A percentile compares a stretch with the other conserved stretches of the same genome.
Evolutionary conservation across 2,113 vertebrate species (phyloP).

Genomic region (Varanus komodoensis): DNA sequence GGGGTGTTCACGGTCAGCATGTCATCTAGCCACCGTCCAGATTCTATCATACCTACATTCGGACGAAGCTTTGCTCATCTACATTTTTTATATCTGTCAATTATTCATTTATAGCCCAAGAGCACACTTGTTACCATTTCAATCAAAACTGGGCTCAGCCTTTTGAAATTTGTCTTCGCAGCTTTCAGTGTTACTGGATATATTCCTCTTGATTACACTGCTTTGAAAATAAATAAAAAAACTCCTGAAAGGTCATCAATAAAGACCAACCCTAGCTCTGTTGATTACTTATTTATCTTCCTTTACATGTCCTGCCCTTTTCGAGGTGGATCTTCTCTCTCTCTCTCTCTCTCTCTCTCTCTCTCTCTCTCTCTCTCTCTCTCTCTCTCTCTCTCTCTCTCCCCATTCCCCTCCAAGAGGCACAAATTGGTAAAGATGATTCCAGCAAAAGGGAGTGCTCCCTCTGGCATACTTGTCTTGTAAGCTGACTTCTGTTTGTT

Average conservation of each 20-base stretch:
- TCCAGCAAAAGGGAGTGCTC: conserved; percentile 6
- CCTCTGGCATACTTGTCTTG: conserved; percentile 25
- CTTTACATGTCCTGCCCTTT: conserved; percentile 5
- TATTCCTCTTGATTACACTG: background rate
- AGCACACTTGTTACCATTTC: conserved; percentile 44
- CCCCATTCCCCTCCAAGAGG: background rate
- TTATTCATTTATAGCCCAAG: conserved; percentile 36
- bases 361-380: conserved; percentile 11
- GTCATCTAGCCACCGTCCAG: too few species aligned
- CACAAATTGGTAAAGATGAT: background rate
- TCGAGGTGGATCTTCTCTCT: background rate
- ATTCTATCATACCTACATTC: too few species aligned
- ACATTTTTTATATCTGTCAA: background rate
- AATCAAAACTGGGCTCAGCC: conserved; percentile 47
- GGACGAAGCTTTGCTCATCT: background rate
- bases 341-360: conserved; percentile 3
- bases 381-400: conserved; percentile 12
- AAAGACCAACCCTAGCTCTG: conserved; percentile 6
- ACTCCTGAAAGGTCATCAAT: background rate
- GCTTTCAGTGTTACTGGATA: background rate
- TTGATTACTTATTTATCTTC: background rate
- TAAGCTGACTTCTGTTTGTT: conserved; percentile 25
- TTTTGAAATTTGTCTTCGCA: background rate
- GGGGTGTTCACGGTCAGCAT: too few species aligned
- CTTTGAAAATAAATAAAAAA: background rate